Evolutionary conservation across 2,888 invertebrate genomes (phyloP).

Genomic region (Morpho deidamia): DNA sequence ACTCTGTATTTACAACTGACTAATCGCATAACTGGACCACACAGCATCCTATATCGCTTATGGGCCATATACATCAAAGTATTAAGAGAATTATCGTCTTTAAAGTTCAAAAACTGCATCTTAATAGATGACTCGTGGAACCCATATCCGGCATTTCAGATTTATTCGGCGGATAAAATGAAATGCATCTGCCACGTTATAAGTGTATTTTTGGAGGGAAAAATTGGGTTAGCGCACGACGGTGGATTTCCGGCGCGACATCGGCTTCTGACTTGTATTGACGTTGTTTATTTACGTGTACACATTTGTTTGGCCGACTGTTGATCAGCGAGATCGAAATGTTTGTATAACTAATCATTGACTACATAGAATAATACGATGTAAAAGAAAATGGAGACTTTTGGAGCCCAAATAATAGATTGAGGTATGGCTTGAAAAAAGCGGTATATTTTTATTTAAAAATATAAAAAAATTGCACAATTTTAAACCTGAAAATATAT

Average conservation of each 20-base stretch:
- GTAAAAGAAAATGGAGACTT: too few species aligned
- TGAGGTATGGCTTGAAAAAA: too few species aligned
- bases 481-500: too few species aligned
- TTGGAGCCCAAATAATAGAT: too few species aligned
- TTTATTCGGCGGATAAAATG: slow-evolving; percentile 21
- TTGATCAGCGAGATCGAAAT: slow-evolving; percentile 2
- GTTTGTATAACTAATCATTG: not conserved
- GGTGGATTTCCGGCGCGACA: slow-evolving; percentile 25
- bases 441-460: too few species aligned
- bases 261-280: slow-evolving; percentile 1
- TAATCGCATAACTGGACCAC: too few species aligned
- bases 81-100: not conserved
- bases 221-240: slow-evolving; percentile 45
- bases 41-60: too few species aligned
- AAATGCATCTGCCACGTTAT: slow-evolving; percentile 47
- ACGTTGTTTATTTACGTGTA: slow-evolving; percentile 15
- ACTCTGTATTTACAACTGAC: too few species aligned
- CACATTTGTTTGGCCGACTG: slow-evolving; percentile 11
- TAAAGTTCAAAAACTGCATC: not conserved
- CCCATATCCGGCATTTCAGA: slow-evolving; percentile 18
- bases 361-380: too few species aligned
- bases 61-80: too few species aligned
- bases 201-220: slow-evolving; percentile 43
- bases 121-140: slow-evolving; percentile 3
- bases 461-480: too few species aligned